Percentiles rank a stretch among this genome's conserved stretches.
Conservation (phyloP, 2,888 invertebrate genomes). For the Xestia sexstrigata region DNA sequence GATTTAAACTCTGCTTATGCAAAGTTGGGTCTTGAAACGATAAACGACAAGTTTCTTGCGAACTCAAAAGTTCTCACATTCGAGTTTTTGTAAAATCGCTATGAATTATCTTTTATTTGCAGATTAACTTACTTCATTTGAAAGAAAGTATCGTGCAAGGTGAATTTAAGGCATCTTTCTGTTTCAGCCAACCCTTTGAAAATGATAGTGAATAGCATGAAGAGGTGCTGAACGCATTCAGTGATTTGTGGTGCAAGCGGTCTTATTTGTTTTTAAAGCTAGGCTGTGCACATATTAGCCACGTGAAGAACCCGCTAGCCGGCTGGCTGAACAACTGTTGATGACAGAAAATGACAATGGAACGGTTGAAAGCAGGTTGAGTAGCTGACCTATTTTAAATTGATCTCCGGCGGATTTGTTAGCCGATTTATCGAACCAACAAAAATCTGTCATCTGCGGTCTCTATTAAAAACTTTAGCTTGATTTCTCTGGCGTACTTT, state of each 20-base stretch:
- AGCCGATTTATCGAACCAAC: conserved; percentile 15
- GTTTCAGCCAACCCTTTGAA: not conserved
- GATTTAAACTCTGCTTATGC: conserved; percentile 76
- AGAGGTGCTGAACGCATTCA: not conserved
- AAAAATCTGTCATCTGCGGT: not conserved
- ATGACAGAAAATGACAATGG: conserved; percentile 44
- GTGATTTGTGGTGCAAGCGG: not conserved
- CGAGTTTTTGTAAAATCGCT: conserved; percentile 36
- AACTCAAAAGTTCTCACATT: conserved; percentile 3
- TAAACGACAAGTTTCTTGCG: conserved; percentile 60
- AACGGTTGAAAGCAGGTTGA: conserved; percentile 25
- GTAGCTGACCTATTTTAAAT: conserved; percentile 29
- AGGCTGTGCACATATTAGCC: not conserved
- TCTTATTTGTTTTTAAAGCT: not conserved
- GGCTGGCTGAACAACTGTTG: conserved; percentile 9
- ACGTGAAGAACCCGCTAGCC: conserved; percentile 7
- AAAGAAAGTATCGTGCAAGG: not conserved
- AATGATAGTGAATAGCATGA: not conserved
- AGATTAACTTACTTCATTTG: conserved; percentile 3
- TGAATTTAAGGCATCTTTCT: not conserved
- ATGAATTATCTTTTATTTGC: conserved; percentile 26
- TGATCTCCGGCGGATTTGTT: conserved; percentile 16
- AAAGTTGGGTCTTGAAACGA: conserved; percentile 69
- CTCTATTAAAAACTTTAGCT: not conserved
- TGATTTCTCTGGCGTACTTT: not conserved